Evolutionary conservation across 2,797 vertebrate genomes (phyloP).

Genomic region (Arrhamphus sclerolepis): DNA sequence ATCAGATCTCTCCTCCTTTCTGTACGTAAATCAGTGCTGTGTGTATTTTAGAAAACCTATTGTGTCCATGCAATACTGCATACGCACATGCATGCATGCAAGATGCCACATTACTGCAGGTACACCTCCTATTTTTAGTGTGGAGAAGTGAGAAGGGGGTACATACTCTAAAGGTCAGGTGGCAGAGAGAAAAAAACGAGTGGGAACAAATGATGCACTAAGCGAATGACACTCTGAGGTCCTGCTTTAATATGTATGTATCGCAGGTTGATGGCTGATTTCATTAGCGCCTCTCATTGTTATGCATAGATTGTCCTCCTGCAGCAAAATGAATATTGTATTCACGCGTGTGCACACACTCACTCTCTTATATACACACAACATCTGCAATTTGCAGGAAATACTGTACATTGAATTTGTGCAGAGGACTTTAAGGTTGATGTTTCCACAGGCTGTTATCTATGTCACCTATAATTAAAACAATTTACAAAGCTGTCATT

Average conservation of each 20-base stretch:
- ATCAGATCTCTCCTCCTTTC: not conserved
- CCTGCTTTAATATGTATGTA: conserved; percentile 98
- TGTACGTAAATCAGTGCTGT: conserved; percentile 2
- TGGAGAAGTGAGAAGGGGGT: conserved; percentile 36
- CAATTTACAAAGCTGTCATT: conserved; percentile 73
- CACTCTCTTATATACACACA: conserved; percentile 76
- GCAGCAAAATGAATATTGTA: conserved; percentile 99
- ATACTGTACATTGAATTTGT: conserved; percentile 74
- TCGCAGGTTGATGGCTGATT: conserved; percentile 99
- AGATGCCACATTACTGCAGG: conserved; percentile 66
- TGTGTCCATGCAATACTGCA: conserved; percentile 5
- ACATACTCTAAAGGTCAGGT: conserved; percentile 79
- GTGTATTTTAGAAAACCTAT: conserved; percentile 17
- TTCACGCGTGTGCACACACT: conserved; percentile 82
- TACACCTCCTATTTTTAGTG: conserved; percentile 73
- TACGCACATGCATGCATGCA: conserved; percentile 42
- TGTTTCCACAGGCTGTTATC: conserved; percentile 75
- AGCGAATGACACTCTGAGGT: conserved; percentile 94
- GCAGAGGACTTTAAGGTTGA: conserved; percentile 70
- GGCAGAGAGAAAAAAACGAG: conserved; percentile 78
- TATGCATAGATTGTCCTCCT: conserved; percentile 99
- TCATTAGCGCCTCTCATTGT: conserved; percentile 99
- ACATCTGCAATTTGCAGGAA: conserved; percentile 74
- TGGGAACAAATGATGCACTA: conserved; percentile 93
- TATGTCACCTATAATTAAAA: conserved; percentile 75